These are phyloP conservation scores for Bettongia penicillata DNA, from an alignment of 2,113 vertebrate genomes.

Conservation along the genomic window DNA sequence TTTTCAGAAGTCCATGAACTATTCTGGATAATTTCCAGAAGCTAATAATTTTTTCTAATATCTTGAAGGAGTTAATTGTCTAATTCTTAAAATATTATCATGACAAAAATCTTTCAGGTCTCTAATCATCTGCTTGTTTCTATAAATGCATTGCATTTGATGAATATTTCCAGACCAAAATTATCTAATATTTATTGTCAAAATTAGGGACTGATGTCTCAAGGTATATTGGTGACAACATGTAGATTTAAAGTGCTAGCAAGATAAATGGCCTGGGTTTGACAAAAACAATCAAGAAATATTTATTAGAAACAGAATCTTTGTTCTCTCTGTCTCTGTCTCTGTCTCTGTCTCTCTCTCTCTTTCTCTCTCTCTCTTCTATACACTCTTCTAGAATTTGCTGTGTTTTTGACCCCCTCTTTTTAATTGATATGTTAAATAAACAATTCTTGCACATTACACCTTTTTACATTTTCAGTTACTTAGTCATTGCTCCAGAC, in stretches of 20 bases:
- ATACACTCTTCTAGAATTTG: slow-evolving; percentile 6
- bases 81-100: not conserved
- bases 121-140: not conserved
- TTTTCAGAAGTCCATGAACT: not conserved
- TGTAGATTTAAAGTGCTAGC: not conserved
- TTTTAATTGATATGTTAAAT: slow-evolving; percentile 25
- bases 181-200: not conserved
- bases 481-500: slow-evolving; percentile 8
- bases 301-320: not conserved
- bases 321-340: not conserved
- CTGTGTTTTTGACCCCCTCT: not conserved
- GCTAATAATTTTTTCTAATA: not conserved
- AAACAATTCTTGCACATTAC: not conserved
- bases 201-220: not conserved
- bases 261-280: not conserved
- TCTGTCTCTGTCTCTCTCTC: no score
- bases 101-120: no score
- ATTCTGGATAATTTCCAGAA: not conserved
- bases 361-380: no score
- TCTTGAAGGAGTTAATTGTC: not conserved
- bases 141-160: not conserved
- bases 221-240: slow-evolving; percentile 29
- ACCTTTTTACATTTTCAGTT: not conserved
- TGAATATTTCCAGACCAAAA: not conserved
- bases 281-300: not conserved